Percentiles rank a stretch among this genome's conserved stretches.
Conservation (phyloP, 2,797 vertebrate species). For the Mareca penelope region DNA sequence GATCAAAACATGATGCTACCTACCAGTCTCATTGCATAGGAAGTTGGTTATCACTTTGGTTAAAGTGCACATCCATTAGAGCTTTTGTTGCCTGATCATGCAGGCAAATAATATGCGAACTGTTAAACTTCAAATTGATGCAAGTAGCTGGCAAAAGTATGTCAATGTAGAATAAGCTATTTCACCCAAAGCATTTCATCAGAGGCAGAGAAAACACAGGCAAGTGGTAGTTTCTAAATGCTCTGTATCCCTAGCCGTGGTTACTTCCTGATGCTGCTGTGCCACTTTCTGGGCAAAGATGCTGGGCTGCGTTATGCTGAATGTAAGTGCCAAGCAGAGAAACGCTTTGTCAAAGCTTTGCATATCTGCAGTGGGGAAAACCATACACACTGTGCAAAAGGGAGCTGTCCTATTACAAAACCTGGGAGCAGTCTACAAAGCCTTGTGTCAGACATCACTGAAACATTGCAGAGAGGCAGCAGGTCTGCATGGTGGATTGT, state of each 20-base stretch:
- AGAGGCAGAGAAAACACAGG: background rate
- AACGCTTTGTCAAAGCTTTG: background rate
- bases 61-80: background rate
- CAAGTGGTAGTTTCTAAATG: background rate
- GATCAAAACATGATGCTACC: background rate
- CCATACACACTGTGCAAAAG: background rate
- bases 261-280: background rate
- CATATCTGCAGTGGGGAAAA: background rate
- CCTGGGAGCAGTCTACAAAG: background rate
- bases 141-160: background rate
- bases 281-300: background rate
- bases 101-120: background rate
- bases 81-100: background rate
- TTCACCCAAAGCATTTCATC: background rate
- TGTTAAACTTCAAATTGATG: background rate
- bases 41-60: background rate
- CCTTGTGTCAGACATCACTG: background rate
- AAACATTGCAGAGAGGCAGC: background rate
- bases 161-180: background rate
- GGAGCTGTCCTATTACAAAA: background rate
- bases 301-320: slow-evolving; percentile 16
- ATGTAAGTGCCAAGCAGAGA: background rate
- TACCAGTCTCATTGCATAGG: background rate
- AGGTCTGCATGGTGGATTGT: background rate
- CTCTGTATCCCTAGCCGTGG: background rate